Evolutionary conservation across 2,888 invertebrate species (phyloP), one percentile per base, ranked within the genome.

Genomic region (Icerya purchasi): DNA sequence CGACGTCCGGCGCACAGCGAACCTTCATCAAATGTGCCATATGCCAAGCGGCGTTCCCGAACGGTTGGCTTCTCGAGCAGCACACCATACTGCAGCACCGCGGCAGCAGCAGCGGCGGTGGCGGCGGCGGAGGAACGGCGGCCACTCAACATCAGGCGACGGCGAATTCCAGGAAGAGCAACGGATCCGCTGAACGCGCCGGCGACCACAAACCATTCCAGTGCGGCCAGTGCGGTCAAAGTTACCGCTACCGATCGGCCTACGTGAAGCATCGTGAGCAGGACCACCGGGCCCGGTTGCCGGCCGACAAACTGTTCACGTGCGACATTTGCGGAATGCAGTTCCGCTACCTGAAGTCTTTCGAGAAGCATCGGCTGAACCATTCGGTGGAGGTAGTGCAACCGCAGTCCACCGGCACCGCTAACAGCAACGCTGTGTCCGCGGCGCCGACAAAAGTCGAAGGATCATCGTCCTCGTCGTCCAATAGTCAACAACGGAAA

Each of bases 271-370:
- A 90, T 70, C 80, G 88, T 58, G 89, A 89, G 70, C 89, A 89
- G 70, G 89, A 90, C 70, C 89, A 90, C 69, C 80, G 88, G 21
- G 88, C 89, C 2, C 77, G 88, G 20, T 75, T 89, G 53, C 89
- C 89, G 1, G 89, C 89, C 23, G 89, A 89, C 71, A 89, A 89
- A 71, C 78, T 89, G 20, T 90, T 89, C 73, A 88, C 88, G 21
- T 90, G 89, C 69, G 89, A 89, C 69, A 87, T 89, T 2, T 90
- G 89, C 71, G 89, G 89, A 62, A 89, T 89, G 89, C 89, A 89
- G 70, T 90, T 89, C 69, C 78, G 88, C 64, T 89, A 89, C 71
- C 77, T 89, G 56, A 89, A 89, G 69, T 89, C 88, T 1, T 89
- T 90, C 72, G 88, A 88, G 71, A 89, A 90, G 71, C 89, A 89